Percentiles rank a stretch among this genome's conserved stretches.
phyloP scores from a whole-genome alignment of 2,888 invertebrate species.

The Camponotus fellah region DNA sequence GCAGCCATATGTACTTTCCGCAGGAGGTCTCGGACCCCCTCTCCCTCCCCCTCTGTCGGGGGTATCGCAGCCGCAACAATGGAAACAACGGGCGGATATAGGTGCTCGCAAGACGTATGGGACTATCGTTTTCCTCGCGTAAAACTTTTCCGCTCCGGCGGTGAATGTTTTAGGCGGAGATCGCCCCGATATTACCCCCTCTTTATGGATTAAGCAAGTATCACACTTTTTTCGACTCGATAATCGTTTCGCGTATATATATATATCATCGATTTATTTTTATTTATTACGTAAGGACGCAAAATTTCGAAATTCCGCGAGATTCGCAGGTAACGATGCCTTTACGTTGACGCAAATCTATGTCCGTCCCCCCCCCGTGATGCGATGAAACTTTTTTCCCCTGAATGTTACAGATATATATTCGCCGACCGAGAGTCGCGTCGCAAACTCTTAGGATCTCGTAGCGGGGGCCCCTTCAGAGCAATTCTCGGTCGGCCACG shows the following conservation, averaged over 20 bases:
- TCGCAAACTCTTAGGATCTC: conserved; percentile 71
- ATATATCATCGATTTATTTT: no score
- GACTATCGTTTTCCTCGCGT: conserved; percentile 69
- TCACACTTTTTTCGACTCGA: background rate
- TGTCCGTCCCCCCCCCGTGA: background rate
- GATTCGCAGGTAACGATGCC: conserved; percentile 43
- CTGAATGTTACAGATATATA: conserved; percentile 72
- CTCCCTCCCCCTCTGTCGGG: background rate
- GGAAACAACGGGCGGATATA: conserved; percentile 60
- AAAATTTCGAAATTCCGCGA: background rate
- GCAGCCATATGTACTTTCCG: conserved; percentile 60
- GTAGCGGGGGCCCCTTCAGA: conserved; percentile 66
- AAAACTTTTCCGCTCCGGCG: conserved; percentile 71
- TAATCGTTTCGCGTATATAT: background rate
- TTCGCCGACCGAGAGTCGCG: conserved; percentile 63
- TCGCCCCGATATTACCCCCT: background rate
- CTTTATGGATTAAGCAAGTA: background rate
- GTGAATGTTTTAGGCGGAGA: conserved; percentile 75
- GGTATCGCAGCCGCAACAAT: conserved; percentile 46
- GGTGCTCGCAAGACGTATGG: conserved; percentile 70
- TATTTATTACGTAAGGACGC: background rate
- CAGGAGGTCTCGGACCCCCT: conserved; percentile 37
- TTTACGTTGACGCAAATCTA: conserved; percentile 42
- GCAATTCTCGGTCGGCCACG: conserved; percentile 63
- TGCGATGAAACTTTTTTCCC: conserved; percentile 63